A percentile compares a stretch with the other conserved stretches of the same genome.
Evolutionary conservation across 2,888 invertebrate genomes (phyloP).

Genomic region (Agrotis exclamationis): DNA sequence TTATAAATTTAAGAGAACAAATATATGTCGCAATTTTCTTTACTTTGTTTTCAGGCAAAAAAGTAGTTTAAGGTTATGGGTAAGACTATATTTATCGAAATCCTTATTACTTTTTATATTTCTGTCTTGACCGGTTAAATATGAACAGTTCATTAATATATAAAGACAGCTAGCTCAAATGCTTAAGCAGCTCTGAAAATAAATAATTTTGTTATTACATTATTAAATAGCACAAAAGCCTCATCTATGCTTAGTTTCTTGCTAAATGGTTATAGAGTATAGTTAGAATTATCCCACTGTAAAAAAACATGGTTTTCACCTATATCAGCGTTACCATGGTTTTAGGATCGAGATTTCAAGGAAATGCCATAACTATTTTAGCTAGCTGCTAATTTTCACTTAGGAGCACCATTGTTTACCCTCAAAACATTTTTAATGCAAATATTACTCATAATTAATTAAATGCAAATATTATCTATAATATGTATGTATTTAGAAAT

Average conservation of each 20-base stretch:
- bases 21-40: slow-evolving; percentile 19
- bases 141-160: not conserved
- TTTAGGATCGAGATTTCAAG: no score
- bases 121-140: not conserved
- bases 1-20: slow-evolving; percentile 8
- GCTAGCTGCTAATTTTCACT: no score
- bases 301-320: no score
- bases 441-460: no score
- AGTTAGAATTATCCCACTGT: not conserved
- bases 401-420: no score
- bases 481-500: no score
- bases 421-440: no score
- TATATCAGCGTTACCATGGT: no score
- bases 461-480: no score
- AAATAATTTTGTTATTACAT: not conserved
- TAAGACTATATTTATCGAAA: slow-evolving; percentile 56
- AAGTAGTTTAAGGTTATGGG: slow-evolving; percentile 75
- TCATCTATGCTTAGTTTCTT: not conserved
- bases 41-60: slow-evolving; percentile 57
- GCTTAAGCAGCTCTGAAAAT: not conserved
- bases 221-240: not conserved
- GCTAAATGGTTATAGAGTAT: not conserved
- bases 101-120: not conserved
- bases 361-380: no score
- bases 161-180: not conserved